Percentiles rank a stretch among this genome's conserved stretches.
phyloP scores from a whole-genome alignment of 2,113 vertebrate species.

The Theristicus caerulescens region DNA sequence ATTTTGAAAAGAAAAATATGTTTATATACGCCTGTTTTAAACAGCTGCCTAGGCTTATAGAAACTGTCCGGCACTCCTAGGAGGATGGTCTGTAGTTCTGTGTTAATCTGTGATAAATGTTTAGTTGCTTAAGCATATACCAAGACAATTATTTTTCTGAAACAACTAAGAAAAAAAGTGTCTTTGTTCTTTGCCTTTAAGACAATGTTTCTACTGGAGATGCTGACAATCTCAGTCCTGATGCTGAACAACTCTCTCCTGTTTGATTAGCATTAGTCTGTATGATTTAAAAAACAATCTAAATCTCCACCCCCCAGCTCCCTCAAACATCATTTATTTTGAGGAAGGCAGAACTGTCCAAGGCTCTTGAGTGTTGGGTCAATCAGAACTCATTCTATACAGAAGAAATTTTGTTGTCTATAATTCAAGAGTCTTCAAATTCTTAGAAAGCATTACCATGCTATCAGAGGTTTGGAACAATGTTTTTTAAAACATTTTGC shows the following conservation, averaged over 20 bases:
- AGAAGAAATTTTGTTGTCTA: background rate
- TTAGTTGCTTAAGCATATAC: background rate
- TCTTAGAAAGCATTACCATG: background rate
- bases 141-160: background rate
- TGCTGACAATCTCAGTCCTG: background rate
- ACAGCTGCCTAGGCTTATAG: background rate
- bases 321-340: background rate
- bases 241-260: background rate
- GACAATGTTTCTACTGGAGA: rapidly evolving
- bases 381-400: background rate
- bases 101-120: background rate
- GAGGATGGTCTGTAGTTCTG: background rate
- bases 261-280: background rate
- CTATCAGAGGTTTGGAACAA: background rate
- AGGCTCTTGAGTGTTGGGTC: background rate
- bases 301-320: background rate
- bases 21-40: background rate
- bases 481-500: background rate
- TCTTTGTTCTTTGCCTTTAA: background rate
- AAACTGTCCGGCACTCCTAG: background rate
- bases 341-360: background rate
- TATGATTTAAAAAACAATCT: background rate
- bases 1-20: background rate
- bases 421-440: background rate
- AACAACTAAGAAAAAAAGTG: background rate